Percentiles rank a stretch among this genome's conserved stretches.
phyloP scores from a whole-genome alignment of 2,797 vertebrate species.

The Numenius phaeopus region DNA sequence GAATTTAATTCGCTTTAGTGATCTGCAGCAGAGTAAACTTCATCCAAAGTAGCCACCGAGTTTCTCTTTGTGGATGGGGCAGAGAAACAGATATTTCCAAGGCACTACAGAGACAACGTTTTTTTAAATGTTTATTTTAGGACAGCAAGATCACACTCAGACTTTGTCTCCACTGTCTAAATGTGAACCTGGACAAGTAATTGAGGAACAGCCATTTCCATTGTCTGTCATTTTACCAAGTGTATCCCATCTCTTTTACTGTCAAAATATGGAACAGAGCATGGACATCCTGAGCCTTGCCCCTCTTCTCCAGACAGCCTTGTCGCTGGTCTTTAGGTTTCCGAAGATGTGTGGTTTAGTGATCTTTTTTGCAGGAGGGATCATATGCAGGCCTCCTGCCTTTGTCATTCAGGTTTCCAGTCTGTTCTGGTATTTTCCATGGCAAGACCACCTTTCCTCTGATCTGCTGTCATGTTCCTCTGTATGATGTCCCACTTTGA shows the following conservation, averaged over 20 bases:
- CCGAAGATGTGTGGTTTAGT: background rate
- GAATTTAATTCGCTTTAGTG: background rate
- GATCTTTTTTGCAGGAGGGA: background rate
- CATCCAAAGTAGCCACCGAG: background rate
- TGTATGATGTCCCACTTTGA: background rate
- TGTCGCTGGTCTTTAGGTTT: background rate
- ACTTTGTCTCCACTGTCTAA: background rate
- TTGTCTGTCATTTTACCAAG: background rate
- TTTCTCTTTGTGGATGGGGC: background rate
- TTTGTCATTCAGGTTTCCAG: background rate
- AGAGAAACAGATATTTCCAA: background rate
- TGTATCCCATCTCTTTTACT: background rate
- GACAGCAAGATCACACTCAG: background rate
- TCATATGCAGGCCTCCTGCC: background rate
- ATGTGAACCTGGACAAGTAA: background rate
- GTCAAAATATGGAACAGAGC: background rate
- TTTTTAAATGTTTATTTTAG: background rate
- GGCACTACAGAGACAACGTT: background rate
- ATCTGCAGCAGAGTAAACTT: background rate
- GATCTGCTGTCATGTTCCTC: accelerated
- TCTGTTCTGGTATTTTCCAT: background rate
- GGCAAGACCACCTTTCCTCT: background rate
- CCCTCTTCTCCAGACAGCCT: background rate
- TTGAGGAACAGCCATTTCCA: background rate
- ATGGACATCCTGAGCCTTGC: background rate